A percentile compares a stretch with the other conserved stretches of the same genome.
Conservation (phyloP, 2,888 invertebrate genomes). For the Lagria hirta region DNA sequence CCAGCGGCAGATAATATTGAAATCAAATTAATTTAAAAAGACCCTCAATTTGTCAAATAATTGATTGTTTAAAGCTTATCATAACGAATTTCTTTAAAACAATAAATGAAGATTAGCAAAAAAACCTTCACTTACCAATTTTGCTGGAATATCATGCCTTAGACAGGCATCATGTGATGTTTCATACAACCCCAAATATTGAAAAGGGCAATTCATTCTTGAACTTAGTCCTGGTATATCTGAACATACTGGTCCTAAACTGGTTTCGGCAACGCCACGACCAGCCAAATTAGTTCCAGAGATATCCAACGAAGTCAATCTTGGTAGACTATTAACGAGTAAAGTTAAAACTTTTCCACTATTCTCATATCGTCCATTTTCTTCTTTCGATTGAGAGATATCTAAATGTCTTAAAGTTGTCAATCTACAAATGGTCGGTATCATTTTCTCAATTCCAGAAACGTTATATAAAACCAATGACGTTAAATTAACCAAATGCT, state of each 20-base stretch:
- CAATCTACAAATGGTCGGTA: slow-evolving; percentile 63
- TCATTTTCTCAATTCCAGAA: slow-evolving; percentile 63
- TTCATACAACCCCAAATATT: slow-evolving; percentile 90
- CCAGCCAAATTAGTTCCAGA: slow-evolving; percentile 96
- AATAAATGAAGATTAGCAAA: too few species aligned
- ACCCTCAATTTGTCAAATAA: too few species aligned
- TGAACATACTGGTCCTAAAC: slow-evolving; percentile 53
- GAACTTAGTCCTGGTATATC: slow-evolving; percentile 87
- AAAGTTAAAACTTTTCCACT: slow-evolving; percentile 72
- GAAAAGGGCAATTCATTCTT: slow-evolving; percentile 73
- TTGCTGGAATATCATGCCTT: slow-evolving; percentile 88
- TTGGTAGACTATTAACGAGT: slow-evolving; percentile 72
- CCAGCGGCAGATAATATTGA: too few species aligned
- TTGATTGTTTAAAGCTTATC: slow-evolving; percentile 1
- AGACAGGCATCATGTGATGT: slow-evolving; percentile 88
- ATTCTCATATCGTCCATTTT: slow-evolving; percentile 69
- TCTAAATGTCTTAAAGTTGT: slow-evolving; percentile 72
- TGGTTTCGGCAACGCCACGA: slow-evolving; percentile 68
- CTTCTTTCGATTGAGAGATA: slow-evolving; percentile 75
- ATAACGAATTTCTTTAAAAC: too few species aligned
- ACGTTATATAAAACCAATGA: slow-evolving; percentile 83
- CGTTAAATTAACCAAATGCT: slow-evolving; percentile 66
- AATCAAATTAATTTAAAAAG: too few species aligned
- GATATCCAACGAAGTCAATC: slow-evolving; percentile 84
- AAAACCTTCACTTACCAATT: slow-evolving; percentile 62